Conservation (phyloP, 2,797 vertebrate species). For the Poecile montanus region DNA sequence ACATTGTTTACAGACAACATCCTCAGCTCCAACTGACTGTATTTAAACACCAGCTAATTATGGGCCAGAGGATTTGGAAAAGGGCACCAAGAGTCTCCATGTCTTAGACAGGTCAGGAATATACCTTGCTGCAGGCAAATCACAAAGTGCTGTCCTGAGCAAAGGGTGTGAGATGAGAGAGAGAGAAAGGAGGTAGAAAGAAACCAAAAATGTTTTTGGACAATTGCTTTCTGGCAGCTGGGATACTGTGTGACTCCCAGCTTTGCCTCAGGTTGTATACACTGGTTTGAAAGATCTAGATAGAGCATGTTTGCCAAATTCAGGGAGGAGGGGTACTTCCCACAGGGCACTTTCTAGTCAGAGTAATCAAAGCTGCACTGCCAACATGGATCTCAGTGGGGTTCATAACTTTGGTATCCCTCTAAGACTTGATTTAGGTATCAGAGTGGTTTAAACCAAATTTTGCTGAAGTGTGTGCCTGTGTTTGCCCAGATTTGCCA, state of each 20-base stretch:
- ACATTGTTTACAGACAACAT: constrained; percentile 38
- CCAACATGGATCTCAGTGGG: background rate
- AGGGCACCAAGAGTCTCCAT: background rate
- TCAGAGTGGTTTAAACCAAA: background rate
- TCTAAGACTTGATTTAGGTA: background rate
- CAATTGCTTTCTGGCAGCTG: background rate
- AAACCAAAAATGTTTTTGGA: background rate
- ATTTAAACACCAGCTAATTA: constrained; percentile 23
- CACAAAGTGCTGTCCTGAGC: background rate
- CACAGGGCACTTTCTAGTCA: background rate
- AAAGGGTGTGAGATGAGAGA: background rate
- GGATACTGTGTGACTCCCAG: background rate
- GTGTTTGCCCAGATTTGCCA: background rate
- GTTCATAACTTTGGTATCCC: background rate
- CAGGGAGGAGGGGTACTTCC: background rate
- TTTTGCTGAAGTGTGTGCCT: background rate
- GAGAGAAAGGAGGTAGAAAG: background rate
- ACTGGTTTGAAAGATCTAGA: background rate
- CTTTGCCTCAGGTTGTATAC: background rate
- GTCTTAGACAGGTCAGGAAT: background rate
- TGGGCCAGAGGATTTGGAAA: constrained; percentile 8
- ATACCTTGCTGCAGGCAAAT: background rate
- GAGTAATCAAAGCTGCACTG: background rate
- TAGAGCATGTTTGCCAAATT: background rate
- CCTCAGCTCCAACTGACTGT: background rate